Base-by-base conservation (phyloP, 2,113 vertebrate species). In the Turnix velox region DNA sequence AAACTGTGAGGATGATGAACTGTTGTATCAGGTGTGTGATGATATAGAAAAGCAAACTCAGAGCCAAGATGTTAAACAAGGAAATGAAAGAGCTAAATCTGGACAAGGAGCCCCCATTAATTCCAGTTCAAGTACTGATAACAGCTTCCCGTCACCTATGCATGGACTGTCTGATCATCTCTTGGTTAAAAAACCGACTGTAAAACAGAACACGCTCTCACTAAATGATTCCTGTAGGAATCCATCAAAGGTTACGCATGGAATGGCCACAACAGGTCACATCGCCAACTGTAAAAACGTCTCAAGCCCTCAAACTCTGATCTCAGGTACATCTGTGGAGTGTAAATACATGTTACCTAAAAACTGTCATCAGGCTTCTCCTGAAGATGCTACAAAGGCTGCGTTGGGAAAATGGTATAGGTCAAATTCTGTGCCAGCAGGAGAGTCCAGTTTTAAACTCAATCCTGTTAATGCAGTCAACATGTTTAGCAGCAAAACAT, bases 11-110 rank as follows among this genome's bases (percentile, higher is more conserved):
- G 98, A 99, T 18, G 99, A 99, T 61, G 97, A 98, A 46, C 96
- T 99, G 88, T 95, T 99, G 18, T 99, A 98, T 96, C 98, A 98
- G 96, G 98, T 98, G 23, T 99, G 99, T 95, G 99, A 99, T 95
- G 98, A 98, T 43, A 88, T 99, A 84, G 99, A 99, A 97, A 98
- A 95, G 94, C 96, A 97, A 90, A 98, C 97, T 68, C 97, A 97
- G 87, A 98, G 96, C 88, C 98, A 98, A 84, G 81, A 95, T 52
- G 61, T 63, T 82, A 89, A 75, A 55, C 89, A 95, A 83, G 88
- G 85, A 67, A 93, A 62, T 24, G 94, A 93, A 74, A 95, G 82
- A 88, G 43, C 61, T 63, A 92, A 94, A 95, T 74, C 39, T 65
- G 1, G 46, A 13, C 72, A 69, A 90, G 86, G 69, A 55, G 27